Percentiles rank a stretch among this genome's conserved stretches.
These are phyloP conservation scores for Crocodylus rhombifer DNA, from an alignment of 2,797 vertebrate genomes.

Conservation along the genomic window DNA sequence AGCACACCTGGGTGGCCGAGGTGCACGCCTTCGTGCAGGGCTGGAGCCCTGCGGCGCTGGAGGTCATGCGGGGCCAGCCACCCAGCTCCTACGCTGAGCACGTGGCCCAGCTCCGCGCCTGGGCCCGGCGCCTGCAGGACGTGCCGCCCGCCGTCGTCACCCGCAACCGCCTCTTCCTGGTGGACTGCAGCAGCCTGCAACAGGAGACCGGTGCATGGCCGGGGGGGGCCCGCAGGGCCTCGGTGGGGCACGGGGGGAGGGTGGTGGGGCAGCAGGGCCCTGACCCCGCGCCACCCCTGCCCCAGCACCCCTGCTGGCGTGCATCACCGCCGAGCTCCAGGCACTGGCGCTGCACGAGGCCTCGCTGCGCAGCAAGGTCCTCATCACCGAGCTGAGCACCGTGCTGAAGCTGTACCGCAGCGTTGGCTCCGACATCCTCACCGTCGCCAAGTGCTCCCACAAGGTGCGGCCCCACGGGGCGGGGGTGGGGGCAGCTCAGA, in stretches of 20 bases:
- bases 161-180: constrained; percentile 79
- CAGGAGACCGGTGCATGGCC: constrained; percentile 78
- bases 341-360: constrained; percentile 77
- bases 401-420: constrained; percentile 71
- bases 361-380: constrained; percentile 62
- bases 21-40: constrained; percentile 74
- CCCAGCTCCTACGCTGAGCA: constrained; percentile 74
- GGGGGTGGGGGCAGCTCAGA: background rate
- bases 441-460: constrained; percentile 79
- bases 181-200: constrained; percentile 77
- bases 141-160: constrained; percentile 75
- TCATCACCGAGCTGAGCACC: constrained; percentile 79
- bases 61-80: constrained; percentile 76
- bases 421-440: constrained; percentile 72
- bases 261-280: background rate
- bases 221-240: background rate
- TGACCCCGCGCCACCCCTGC: background rate
- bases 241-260: background rate
- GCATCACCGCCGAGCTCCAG: constrained; percentile 77
- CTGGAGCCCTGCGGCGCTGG: constrained; percentile 79
- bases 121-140: constrained; percentile 72
- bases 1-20: constrained; percentile 80
- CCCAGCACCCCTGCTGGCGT: constrained; percentile 78
- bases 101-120: constrained; percentile 77
- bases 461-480: constrained; percentile 74